Conservation (phyloP, 1,140 invertebrate genomes). For the Lepidurus arcticus region DNA sequence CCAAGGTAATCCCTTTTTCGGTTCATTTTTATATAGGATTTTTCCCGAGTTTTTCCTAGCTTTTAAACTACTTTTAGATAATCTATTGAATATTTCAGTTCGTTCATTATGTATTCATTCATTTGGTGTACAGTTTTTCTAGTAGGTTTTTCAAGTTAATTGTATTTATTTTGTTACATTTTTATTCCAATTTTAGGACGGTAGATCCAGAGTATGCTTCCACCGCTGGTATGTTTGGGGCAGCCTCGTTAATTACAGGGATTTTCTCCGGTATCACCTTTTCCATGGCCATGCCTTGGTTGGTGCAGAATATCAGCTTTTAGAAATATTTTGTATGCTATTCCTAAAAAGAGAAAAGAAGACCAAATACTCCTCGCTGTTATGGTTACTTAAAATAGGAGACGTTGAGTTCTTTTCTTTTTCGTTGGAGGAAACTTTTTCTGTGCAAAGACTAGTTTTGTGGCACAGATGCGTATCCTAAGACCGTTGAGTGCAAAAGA, state of each 20-base stretch:
- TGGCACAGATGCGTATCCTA: no score
- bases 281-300: slow-evolving; percentile 60
- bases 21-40: background rate
- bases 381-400: no score
- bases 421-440: no score
- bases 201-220: slow-evolving; percentile 76
- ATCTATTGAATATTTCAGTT: background rate
- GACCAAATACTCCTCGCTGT: no score
- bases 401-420: no score
- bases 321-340: background rate
- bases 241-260: slow-evolving; percentile 81
- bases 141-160: background rate
- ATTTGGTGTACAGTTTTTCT: background rate
- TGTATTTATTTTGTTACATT: slow-evolving; percentile 26
- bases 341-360: background rate
- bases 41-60: background rate
- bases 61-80: background rate
- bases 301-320: slow-evolving; percentile 46
- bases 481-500: no score
- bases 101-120: background rate
- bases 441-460: no score
- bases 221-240: slow-evolving; percentile 91
- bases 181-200: slow-evolving; percentile 53
- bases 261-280: slow-evolving; percentile 77
- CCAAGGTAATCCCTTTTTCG: slow-evolving; percentile 61